These are phyloP conservation scores for Bettongia penicillata DNA, from an alignment of 2,113 vertebrate genomes.

Conservation along the genomic window DNA sequence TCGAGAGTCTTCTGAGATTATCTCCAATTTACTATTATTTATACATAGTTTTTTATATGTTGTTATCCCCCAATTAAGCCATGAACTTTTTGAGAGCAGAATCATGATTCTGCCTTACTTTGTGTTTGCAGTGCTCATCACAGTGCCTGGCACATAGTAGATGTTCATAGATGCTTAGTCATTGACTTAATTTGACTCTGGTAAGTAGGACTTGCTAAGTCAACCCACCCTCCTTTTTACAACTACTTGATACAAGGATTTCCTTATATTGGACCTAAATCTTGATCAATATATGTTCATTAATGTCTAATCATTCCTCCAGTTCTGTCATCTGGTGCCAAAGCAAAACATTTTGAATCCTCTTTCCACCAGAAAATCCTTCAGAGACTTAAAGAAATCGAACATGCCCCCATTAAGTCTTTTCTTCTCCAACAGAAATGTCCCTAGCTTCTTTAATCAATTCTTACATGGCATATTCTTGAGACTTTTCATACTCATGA, in stretches of 20 bases:
- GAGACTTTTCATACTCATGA: background rate
- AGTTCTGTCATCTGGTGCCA: background rate
- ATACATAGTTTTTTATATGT: background rate
- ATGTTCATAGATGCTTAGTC: background rate
- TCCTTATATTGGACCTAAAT: background rate
- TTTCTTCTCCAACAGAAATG: background rate
- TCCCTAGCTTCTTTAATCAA: background rate
- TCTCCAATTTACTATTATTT: background rate
- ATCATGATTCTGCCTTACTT: background rate
- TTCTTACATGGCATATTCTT: background rate
- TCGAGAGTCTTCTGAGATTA: background rate
- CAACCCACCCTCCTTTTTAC: background rate
- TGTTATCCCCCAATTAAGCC: background rate
- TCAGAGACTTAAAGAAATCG: background rate
- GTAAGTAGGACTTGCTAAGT: background rate
- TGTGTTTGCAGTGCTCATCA: background rate
- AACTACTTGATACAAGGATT: background rate
- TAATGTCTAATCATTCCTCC: background rate
- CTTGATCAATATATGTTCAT: background rate
- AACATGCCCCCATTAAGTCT: background rate
- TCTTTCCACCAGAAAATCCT: background rate
- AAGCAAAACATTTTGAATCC: background rate
- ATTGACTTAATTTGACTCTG: background rate
- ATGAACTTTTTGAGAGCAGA: background rate
- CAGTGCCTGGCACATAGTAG: too few relatives aligned